Conservation (phyloP, 2,113 vertebrate species). For the Spea multiplicata region DNA sequence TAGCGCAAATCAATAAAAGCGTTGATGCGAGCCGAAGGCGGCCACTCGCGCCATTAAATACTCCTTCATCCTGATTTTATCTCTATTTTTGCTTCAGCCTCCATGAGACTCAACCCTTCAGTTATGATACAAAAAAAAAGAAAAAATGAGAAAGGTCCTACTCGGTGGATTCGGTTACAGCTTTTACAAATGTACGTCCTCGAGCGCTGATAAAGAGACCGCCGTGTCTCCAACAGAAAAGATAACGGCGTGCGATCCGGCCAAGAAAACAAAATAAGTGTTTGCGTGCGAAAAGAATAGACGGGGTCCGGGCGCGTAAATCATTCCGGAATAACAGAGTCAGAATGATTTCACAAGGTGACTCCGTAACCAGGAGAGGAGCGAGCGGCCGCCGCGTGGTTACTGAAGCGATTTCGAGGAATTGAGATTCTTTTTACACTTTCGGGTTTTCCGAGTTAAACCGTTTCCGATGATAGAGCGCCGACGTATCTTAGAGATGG, state of each 20-base stretch:
- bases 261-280: slow-evolving; percentile 9
- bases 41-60: background rate
- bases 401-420: too few relatives aligned
- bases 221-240: background rate
- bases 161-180: background rate
- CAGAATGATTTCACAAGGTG: slow-evolving; percentile 17
- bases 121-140: background rate
- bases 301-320: background rate
- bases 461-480: too few relatives aligned
- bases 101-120: slow-evolving; percentile 1
- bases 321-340: background rate
- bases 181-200: slow-evolving; percentile 24
- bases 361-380: background rate
- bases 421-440: too few relatives aligned
- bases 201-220: slow-evolving; percentile 13
- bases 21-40: background rate
- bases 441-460: too few relatives aligned
- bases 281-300: background rate
- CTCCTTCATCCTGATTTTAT: slow-evolving; percentile 27
- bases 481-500: too few relatives aligned
- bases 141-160: background rate
- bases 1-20: background rate
- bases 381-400: too few relatives aligned
- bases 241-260: background rate
- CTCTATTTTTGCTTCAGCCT: background rate